Base-by-base conservation (phyloP, 1,140 invertebrate species). In the Mylabris phalerata region DNA sequence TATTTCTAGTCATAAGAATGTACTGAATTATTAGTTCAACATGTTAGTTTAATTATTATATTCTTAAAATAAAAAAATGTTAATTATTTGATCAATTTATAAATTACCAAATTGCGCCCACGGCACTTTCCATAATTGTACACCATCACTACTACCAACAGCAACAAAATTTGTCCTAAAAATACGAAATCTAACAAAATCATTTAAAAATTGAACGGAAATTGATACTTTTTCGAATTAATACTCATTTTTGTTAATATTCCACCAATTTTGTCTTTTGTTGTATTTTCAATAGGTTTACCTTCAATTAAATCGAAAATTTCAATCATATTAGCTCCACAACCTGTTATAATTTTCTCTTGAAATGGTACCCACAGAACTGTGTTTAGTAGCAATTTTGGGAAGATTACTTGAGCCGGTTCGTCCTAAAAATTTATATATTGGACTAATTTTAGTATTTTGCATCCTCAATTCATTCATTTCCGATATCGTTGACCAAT, bases 1-100 rank as follows among this genome's bases (percentile, higher is more conserved):
- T 60, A 65, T 62, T 63, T 69, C 67, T 69, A 69, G 67, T 69
- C 67, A 69, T 69, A 67, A 62, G 60, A 67, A 65, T 69, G 65
- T 67, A 61, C 65, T 69, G 65, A 67, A 62, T 59, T 19, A 19
- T 19, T 63, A 67, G 59, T 60, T 65, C 57, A 57, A 58, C 52
- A 56, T 65, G 60, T 67, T 65, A 67, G 58, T 63, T 62, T 54
- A 60, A 59, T 59, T 59, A 60, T 67, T 59, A 60, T 67, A 58
- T 62, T 65, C 58, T 60, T 57, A 50, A 62, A 61, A 49, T 49
- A 68, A 68, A 64, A 64, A 66, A 65, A 65, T 62, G 63, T 69
- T 69, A 65, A 63, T 48, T 67, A 69, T 67, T 57, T 48, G 48
- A 56, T 55, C 55, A 57, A 42, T 40, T 57, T 40, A 47, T 45